Conservation (phyloP, 2,888 invertebrate species). For the Oscheius sp. region DNA sequence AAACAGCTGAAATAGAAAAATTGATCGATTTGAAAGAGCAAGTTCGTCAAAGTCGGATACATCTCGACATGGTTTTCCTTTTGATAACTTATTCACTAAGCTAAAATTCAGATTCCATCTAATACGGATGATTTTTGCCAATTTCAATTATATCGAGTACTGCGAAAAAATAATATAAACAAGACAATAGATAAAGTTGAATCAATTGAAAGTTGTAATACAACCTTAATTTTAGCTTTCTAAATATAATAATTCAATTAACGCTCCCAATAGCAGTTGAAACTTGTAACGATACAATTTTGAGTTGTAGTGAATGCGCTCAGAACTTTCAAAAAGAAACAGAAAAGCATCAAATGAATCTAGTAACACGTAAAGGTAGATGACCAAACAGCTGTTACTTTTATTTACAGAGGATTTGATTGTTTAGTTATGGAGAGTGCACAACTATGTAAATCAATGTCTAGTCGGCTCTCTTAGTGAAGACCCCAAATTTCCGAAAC, state of each 20-base stretch:
- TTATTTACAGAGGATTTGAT: slow-evolving; percentile 79
- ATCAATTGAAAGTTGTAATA: no score
- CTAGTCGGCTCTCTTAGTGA: slow-evolving; percentile 85
- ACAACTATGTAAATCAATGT: slow-evolving; percentile 89
- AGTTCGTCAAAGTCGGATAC: slow-evolving; percentile 39
- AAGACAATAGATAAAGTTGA: no score
- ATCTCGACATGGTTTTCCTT: slow-evolving; percentile 44
- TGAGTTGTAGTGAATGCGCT: slow-evolving; percentile 90
- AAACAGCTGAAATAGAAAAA: slow-evolving; percentile 2
- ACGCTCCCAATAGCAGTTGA: no score
- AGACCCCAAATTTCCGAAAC: slow-evolving; percentile 88
- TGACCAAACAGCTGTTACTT: neutral
- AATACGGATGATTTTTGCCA: no score
- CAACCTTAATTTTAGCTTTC: no score
- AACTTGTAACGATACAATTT: no score
- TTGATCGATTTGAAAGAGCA: slow-evolving; percentile 36
- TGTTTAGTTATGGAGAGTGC: slow-evolving; percentile 91
- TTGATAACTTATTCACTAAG: no score
- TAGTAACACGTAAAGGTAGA: slow-evolving; percentile 51
- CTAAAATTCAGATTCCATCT: no score
- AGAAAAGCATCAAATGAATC: slow-evolving; percentile 56
- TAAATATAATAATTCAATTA: no score
- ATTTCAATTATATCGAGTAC: no score
- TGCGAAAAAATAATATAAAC: no score
- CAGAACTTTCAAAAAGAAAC: slow-evolving; percentile 90